Percentiles rank a stretch among this genome's conserved stretches.
phyloP scores from a whole-genome alignment of 2,888 invertebrate species.

The Macrosiphum euphorbiae region DNA sequence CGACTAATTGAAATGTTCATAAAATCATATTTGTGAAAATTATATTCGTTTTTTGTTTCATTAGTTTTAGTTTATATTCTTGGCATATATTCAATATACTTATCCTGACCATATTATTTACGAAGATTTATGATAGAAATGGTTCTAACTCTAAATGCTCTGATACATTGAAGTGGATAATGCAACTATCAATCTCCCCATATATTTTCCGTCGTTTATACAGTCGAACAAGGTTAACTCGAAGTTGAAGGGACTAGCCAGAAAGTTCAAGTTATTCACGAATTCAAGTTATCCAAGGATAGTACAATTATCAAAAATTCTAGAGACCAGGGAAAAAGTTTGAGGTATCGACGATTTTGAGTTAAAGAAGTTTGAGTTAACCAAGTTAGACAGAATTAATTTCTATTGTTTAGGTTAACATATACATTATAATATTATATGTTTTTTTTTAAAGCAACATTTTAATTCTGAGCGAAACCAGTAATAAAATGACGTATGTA shows the following conservation, averaged over 20 bases:
- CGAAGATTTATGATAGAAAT: background rate
- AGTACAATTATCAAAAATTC: too few species aligned
- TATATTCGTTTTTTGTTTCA: background rate
- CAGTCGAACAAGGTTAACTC: too few species aligned
- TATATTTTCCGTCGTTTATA: background rate
- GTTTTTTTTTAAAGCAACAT: background rate
- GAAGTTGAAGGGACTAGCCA: too few species aligned
- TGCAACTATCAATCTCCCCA: background rate
- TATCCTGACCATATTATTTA: background rate
- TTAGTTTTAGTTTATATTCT: background rate
- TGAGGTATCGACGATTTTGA: too few species aligned
- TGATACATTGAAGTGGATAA: background rate
- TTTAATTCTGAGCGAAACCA: background rate
- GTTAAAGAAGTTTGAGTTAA: too few species aligned
- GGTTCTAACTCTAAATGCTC: background rate
- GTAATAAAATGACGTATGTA: background rate
- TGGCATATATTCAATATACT: background rate
- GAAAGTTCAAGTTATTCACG: too few species aligned
- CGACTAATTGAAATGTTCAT: background rate
- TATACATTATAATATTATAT: too few species aligned
- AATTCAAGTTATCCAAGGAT: too few species aligned
- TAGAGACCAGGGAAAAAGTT: too few species aligned
- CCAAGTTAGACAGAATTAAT: background rate
- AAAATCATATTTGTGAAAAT: background rate
- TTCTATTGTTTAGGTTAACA: background rate